Evolutionary conservation across 2,113 vertebrate species (phyloP), one percentile per base, ranked within the genome.

Genomic region (Entomyzon cyanotis): DNA sequence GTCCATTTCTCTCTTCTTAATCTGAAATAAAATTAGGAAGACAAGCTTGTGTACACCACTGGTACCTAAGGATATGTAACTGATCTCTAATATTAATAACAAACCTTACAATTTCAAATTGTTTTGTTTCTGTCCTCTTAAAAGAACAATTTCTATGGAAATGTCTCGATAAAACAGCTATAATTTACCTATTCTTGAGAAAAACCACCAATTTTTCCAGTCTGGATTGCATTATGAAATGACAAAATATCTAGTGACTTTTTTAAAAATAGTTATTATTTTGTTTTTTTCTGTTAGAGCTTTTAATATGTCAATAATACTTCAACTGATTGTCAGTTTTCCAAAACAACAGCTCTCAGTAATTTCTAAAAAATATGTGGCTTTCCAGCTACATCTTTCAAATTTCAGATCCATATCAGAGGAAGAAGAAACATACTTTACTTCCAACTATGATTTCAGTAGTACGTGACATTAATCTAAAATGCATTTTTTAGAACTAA

Each of bases 121-220:
- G 4, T 17, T 63, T 86, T 14, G 2, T 53, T 80, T 56, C 22
- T 55, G 4, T 73, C 10, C 12, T 21, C 13, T 44, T 17, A 24
- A 16, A 28, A 64, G 20, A 59, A 77, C 18, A 60, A 70, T 1
- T 60, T 74, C 27, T 62, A 4, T 53, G 31, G 84, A 41, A 6
- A 24, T 31, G 3, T 53, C 19, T 75, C 11, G 67, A 28, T 37
- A 63, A 63, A 50, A 15, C 9, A 42, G 4, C 10, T 55, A 13
- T 60, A 42, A 55, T 55, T 73, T 68, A 50, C 15, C 3, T 50
- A 18, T 13, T 11, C 23, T 76, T 44, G 46, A 68, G n/a, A 42
- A 75, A 63, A 77, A 20, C 0, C 2, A 0, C 3, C 3, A 4
- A 3, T 21, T 42, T 74, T 86, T 30, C 9, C 2, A 23, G 15